Percentiles rank a stretch among this genome's conserved stretches.
These are phyloP conservation scores for Phthorimaea operculella DNA, from an alignment of 1,140 invertebrate species.

Conservation along the genomic window DNA sequence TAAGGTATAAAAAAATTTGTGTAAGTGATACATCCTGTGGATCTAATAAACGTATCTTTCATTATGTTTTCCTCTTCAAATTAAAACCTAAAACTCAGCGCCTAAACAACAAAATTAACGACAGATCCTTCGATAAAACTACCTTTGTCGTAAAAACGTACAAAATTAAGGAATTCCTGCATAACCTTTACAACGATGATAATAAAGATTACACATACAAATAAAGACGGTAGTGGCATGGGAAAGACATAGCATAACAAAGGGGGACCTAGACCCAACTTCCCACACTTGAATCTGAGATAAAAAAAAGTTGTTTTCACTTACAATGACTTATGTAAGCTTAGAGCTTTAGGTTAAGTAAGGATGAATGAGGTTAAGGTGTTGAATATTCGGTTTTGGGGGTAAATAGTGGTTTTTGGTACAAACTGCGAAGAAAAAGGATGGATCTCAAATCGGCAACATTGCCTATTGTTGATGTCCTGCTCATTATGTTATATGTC, in stretches of 20 bases:
- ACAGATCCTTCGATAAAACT: not conserved
- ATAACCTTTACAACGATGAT: not conserved
- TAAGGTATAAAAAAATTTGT: no score
- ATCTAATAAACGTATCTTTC: no score
- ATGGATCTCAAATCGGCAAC: no score
- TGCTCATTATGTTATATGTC: no score
- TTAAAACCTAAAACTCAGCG: no score
- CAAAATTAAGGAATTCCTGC: not conserved
- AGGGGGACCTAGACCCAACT: constrained; percentile 31
- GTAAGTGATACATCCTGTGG: no score
- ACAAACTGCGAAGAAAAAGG: no score
- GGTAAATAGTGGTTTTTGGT: no score
- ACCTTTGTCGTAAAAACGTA: no score
- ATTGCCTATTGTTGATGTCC: no score
- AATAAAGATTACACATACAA: not conserved
- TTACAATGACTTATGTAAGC: constrained; percentile 28
- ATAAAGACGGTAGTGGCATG: constrained; percentile 27
- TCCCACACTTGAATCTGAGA: constrained; percentile 40
- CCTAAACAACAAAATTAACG: not conserved
- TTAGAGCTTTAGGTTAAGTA: constrained; percentile 6
- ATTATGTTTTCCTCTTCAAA: no score
- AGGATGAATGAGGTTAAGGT: not conserved
- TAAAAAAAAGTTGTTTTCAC: constrained; percentile 37
- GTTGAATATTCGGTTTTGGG: not conserved
- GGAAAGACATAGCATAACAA: constrained; percentile 25